Base-by-base conservation (phyloP, 2,113 vertebrate species). In the Psettodes erumei region DNA sequence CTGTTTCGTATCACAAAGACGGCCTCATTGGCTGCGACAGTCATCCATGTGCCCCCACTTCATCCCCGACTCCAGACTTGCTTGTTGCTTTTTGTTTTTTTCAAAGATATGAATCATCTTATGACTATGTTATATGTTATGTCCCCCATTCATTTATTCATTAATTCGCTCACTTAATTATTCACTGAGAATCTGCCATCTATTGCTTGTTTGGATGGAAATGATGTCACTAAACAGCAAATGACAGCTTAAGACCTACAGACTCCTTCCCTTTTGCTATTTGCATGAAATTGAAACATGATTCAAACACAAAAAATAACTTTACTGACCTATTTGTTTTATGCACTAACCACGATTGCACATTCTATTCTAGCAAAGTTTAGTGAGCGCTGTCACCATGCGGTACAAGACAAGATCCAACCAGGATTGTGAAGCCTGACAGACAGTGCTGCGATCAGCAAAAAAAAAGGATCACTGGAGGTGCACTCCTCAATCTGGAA, bases 371-470 rank as follows among this genome's bases (percentile, higher is more conserved):
- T 8, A 27, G 33, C 3, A 45, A 19, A 42, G 43, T 37, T 25
- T 18, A 65, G 16, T 21, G 38, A 60, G 47, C n/a, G 15, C 21
- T 3, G 9, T 43, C 35, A 47, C 16, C 43, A 30, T 59, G 47
- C 58, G 8, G 53, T 43, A 64, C 47, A n/a, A 43, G 6, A 38
- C 38, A 18, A 45, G 51, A 48, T 53, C 28, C 21, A 23, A 73
- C 58, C 42, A 59, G 35, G 33, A 65, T 16, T 33, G 47, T 27
- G n/a, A 21, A 78, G 43, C 13, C 55, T 0, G 33, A n/a, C 13
- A 43, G 16, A 48, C 32, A 50, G 27, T 65, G 81, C 79, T 68
- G 54, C 13, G 11, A 42, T 90, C 79, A 83, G 79, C 79, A n/a
- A n/a, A n/a, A n/a, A 74, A 59, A 78, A 72, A 64, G 35, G 38